Evolutionary conservation across 2,888 invertebrate genomes (phyloP).

Genomic region (Caenorhabditis uteleia): DNA sequence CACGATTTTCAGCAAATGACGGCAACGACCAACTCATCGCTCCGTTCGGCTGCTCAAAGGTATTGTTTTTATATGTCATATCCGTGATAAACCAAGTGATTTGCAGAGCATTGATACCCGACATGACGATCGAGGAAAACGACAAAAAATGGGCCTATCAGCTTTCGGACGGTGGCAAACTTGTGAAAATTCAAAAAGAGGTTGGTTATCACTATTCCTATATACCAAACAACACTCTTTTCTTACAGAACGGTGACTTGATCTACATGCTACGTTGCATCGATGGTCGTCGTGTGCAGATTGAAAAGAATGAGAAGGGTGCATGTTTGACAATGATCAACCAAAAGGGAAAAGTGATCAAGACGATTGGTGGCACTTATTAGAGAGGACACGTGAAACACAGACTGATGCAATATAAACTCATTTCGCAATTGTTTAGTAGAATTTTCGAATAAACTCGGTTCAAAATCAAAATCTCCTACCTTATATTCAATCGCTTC

Average conservation of each 20-base stretch:
- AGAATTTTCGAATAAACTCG: background rate
- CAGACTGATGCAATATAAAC: background rate
- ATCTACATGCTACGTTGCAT: constrained; percentile 33
- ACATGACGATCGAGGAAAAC: constrained; percentile 14
- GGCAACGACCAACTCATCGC: too few relatives aligned
- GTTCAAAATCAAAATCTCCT: background rate
- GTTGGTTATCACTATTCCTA: background rate
- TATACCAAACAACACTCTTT: background rate
- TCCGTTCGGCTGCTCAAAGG: too few relatives aligned
- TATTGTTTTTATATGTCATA: too few relatives aligned
- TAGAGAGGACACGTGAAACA: constrained; percentile 4
- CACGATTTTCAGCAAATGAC: too few relatives aligned
- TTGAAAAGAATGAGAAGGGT: constrained; percentile 16
- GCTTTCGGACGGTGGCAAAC: constrained; percentile 23
- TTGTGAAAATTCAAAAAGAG: constrained; percentile 18
- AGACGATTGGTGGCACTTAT: constrained; percentile 20
- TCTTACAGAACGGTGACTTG: constrained; percentile 9
- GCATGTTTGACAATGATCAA: constrained; percentile 19
- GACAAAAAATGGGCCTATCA: constrained; percentile 11
- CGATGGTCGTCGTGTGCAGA: constrained; percentile 30
- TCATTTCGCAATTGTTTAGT: background rate
- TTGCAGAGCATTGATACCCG: constrained; percentile 19
- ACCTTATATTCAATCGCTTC: constrained; percentile 90
- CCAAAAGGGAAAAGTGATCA: constrained; percentile 14
- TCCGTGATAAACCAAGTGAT: background rate